phyloP scores from a whole-genome alignment of 2,113 vertebrate genomes.

The Rhinogobius similis region DNA sequence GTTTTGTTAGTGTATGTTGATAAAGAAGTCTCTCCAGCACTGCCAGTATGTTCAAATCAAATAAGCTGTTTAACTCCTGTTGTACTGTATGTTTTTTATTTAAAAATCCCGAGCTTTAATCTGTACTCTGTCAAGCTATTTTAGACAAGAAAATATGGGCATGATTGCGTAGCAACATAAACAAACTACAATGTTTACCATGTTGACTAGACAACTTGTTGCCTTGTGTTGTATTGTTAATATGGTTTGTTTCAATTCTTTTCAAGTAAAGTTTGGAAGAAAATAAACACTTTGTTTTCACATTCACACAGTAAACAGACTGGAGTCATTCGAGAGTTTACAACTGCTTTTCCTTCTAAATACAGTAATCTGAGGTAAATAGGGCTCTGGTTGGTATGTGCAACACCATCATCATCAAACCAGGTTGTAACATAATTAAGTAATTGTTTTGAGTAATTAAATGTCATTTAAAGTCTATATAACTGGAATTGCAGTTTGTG shows the following conservation, averaged over 20 bases:
- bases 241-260: conserved; percentile 26
- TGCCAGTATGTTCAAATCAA: conserved; percentile 65
- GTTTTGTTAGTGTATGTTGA: conserved; percentile 59
- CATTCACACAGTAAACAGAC: not conserved
- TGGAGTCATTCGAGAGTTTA: not conserved
- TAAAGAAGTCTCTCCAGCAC: conserved; percentile 60
- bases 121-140: conserved; percentile 23
- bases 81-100: conserved; percentile 37
- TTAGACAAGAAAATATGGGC: conserved; percentile 34
- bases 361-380: not conserved
- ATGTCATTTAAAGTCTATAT: too few species aligned
- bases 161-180: conserved; percentile 40
- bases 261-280: conserved; percentile 65
- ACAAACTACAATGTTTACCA: conserved; percentile 54
- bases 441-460: too few species aligned
- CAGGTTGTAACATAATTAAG: not conserved
- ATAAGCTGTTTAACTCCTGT: conserved; percentile 45
- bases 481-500: too few species aligned
- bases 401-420: too few species aligned
- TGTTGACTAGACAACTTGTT: conserved; percentile 65
- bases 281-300: conserved; percentile 8
- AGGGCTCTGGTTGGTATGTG: too few species aligned
- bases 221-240: conserved; percentile 72
- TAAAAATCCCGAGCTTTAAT: conserved; percentile 47
- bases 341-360: not conserved